Percentiles rank a stretch among this genome's conserved stretches.
These are phyloP conservation scores for Vanessa tameamea DNA, from an alignment of 1,140 invertebrate species.

Conservation along the genomic window DNA sequence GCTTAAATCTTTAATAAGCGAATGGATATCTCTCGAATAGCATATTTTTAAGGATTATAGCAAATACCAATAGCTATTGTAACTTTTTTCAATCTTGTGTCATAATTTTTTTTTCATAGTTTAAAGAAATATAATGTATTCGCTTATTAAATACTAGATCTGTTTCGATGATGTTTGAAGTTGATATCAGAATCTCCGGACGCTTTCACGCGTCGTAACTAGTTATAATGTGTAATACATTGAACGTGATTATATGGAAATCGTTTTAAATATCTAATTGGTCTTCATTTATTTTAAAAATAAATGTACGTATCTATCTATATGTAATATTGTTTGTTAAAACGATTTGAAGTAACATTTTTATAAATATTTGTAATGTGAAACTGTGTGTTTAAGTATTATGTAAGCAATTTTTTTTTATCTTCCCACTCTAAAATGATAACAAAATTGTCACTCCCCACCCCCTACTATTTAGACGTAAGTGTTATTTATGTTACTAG, in stretches of 20 bases:
- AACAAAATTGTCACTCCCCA: no score
- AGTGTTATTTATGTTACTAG: no score
- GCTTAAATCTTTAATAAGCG: slow-evolving; percentile 5
- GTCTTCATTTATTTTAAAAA: background rate
- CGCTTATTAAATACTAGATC: slow-evolving; percentile 8
- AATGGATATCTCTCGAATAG: background rate
- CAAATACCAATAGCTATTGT: background rate
- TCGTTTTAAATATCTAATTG: background rate
- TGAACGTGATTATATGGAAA: slow-evolving; percentile 4
- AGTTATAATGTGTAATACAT: background rate
- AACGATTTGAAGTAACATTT: no score
- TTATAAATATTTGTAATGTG: no score
- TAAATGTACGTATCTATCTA: background rate
- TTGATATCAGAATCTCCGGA: slow-evolving; percentile 1
- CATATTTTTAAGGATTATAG: slow-evolving; percentile 3
- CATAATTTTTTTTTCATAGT: no score
- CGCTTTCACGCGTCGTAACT: background rate
- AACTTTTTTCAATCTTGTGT: no score
- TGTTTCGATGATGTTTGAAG: slow-evolving; percentile 3
- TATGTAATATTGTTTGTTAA: no score
- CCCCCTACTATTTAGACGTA: no score
- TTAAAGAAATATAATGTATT: background rate
- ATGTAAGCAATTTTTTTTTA: no score
- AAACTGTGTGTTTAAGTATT: no score
- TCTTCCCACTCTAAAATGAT: no score